A percentile compares a stretch with the other conserved stretches of the same genome.
phyloP scores from a whole-genome alignment of 2,113 vertebrate species.

The Cheirogaleus medius region DNA sequence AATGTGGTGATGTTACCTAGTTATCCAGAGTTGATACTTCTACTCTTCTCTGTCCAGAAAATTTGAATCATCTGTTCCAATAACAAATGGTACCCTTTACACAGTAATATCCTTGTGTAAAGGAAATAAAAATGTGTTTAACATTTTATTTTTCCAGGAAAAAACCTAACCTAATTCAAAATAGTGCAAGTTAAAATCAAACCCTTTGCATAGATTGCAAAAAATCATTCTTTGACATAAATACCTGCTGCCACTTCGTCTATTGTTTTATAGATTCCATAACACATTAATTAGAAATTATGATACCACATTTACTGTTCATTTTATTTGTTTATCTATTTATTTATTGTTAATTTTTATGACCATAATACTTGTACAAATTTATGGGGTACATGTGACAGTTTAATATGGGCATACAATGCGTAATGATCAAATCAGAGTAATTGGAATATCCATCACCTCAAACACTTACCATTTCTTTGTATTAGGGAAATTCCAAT shows the following conservation, averaged over 20 bases:
- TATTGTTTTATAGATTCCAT: neutral
- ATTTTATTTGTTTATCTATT: neutral
- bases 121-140: neutral
- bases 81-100: neutral
- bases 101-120: slow-evolving; percentile 28
- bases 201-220: neutral
- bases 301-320: neutral
- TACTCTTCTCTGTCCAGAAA: neutral
- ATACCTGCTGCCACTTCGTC: neutral
- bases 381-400: neutral
- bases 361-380: neutral
- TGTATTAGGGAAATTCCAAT: neutral
- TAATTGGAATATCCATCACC: neutral
- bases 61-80: neutral
- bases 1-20: neutral
- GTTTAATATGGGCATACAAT: neutral
- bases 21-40: neutral
- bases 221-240: neutral
- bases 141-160: neutral
- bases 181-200: neutral
- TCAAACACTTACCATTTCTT: neutral
- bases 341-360: neutral
- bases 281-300: neutral
- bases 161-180: slow-evolving; percentile 40
- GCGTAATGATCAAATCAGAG: neutral